Conservation (phyloP, 2,113 vertebrate genomes). For the Eira barbara region DNA sequence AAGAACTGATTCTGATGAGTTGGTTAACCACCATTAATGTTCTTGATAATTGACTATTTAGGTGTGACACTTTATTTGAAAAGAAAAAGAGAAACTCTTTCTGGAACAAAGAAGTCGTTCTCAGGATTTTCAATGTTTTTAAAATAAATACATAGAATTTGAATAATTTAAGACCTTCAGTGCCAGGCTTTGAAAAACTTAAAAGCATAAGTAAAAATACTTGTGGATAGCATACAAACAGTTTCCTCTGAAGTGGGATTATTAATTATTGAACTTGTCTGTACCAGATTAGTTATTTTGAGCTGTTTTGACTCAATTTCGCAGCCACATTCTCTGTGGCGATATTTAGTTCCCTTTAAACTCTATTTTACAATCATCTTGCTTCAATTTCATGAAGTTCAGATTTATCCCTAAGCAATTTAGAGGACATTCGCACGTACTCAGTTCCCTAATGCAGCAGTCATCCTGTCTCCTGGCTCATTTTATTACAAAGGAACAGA, state of each 20-base stretch:
- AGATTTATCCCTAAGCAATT: not conserved
- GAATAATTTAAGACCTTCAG: not conserved
- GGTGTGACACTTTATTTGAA: not conserved
- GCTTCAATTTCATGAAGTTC: not conserved
- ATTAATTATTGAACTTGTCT: not conserved
- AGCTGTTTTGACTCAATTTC: slow-evolving; percentile 17
- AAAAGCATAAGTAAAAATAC: not conserved
- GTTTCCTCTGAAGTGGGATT: not conserved
- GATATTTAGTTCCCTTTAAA: not conserved
- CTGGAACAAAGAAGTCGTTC: not conserved
- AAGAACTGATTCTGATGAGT: not conserved
- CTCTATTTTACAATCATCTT: not conserved
- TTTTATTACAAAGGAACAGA: not conserved
- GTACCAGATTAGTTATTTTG: slow-evolving; percentile 1
- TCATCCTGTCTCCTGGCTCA: not conserved
- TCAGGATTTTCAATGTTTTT: slow-evolving; percentile 8
- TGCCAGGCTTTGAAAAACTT: slow-evolving; percentile 24
- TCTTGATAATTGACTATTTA: not conserved
- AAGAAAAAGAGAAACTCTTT: not conserved
- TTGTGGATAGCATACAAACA: not conserved
- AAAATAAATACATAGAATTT: slow-evolving; percentile 11
- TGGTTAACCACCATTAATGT: not conserved
- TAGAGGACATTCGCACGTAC: not conserved
- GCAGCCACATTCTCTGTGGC: not conserved
- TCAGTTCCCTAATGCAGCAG: not conserved